These are phyloP conservation scores for Pseudomyrmex gracilis DNA, from an alignment of 1,140 invertebrate species.

Conservation along the genomic window DNA sequence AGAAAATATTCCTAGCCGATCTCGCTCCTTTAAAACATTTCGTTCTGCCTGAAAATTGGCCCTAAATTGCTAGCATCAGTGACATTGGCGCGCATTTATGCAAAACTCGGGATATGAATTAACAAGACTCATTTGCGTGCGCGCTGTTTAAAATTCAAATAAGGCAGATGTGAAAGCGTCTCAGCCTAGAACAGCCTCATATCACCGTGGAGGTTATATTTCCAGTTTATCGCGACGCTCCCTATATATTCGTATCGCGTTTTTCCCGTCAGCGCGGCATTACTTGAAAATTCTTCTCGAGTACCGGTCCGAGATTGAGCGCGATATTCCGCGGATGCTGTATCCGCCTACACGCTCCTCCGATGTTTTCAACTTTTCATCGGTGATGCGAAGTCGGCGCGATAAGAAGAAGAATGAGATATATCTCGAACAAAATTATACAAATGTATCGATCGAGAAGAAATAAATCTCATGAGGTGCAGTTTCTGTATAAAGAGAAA, in stretches of 20 bases:
- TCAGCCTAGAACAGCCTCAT: conserved; percentile 6
- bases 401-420: conserved; percentile 40
- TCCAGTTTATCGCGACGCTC: conserved; percentile 47
- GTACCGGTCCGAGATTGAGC: conserved; percentile 36
- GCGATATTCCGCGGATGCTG: conserved; percentile 35
- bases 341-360: conserved; percentile 29
- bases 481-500: neutral
- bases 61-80: neutral
- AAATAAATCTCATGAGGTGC: neutral
- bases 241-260: conserved; percentile 39
- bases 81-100: neutral
- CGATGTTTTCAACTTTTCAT: conserved; percentile 42
- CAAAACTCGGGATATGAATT: conserved; percentile 6
- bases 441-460: neutral
- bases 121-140: neutral
- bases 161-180: neutral
- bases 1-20: too few relatives aligned
- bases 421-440: conserved; percentile 7
- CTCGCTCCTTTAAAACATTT: conserved; percentile 7
- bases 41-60: conserved; percentile 9
- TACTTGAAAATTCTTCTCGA: conserved; percentile 5
- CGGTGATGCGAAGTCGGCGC: neutral
- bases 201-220: conserved; percentile 45
- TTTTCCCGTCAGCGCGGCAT: conserved; percentile 22
- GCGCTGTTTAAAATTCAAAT: conserved; percentile 42